Conservation (phyloP, 2,888 invertebrate species). For the Aleiodes leptofemur region DNA sequence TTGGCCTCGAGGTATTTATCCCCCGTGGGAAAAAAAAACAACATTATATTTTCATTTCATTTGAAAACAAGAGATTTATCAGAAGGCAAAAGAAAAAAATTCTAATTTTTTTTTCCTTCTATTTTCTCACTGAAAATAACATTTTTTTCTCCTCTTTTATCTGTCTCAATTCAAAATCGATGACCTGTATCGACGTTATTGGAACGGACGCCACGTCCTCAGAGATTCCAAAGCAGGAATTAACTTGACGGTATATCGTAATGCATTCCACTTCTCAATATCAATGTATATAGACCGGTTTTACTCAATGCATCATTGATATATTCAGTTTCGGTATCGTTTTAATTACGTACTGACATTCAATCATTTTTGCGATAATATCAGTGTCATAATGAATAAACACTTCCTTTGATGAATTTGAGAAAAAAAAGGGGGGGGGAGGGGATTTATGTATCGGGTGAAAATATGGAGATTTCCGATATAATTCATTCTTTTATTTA, state of each 20-base stretch:
- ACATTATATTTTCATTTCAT: neutral
- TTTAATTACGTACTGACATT: slow-evolving; percentile 19
- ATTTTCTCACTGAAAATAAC: neutral
- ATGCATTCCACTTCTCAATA: slow-evolving; percentile 21
- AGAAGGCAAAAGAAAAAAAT: neutral
- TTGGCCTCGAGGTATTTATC: slow-evolving; percentile 5
- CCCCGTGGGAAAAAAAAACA: neutral
- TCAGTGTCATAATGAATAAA: neutral
- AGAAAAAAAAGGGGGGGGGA: no score
- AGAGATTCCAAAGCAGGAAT: slow-evolving; percentile 14
- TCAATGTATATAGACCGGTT: slow-evolving; percentile 24
- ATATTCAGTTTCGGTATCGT: slow-evolving; percentile 21
- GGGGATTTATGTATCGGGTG: neutral
- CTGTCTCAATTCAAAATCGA: slow-evolving; percentile 12
- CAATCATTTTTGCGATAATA: neutral
- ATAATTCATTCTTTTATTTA: slow-evolving; percentile 8
- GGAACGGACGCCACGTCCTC: neutral
- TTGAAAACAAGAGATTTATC: neutral
- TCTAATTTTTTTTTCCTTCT: neutral
- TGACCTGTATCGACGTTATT: slow-evolving; percentile 23
- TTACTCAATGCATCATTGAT: neutral
- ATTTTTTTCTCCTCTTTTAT: neutral
- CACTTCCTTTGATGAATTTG: neutral
- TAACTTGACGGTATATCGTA: slow-evolving; percentile 13
- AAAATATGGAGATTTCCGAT: neutral